Evolutionary conservation across 2,113 vertebrate genomes (phyloP), one percentile per base, ranked within the genome.

Genomic region (Aphelocoma coerulescens): DNA sequence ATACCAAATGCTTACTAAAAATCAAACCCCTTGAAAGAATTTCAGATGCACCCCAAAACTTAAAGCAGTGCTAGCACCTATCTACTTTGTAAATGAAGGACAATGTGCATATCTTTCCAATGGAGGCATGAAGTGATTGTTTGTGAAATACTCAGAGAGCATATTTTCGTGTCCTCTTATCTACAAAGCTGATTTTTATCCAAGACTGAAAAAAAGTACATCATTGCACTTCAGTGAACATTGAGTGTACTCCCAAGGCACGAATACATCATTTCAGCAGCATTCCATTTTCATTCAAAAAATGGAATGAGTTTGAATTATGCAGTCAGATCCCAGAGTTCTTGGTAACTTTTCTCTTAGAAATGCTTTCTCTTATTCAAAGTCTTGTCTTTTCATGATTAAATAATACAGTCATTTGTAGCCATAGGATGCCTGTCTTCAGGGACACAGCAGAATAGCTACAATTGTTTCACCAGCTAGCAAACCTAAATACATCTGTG

Each of bases 291-390:
- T 73, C 62, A 33, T 69, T 93, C 51, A 69, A 61, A 93, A 90
- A 68, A 77, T 21, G 4, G 52, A 96, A 61, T 20, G 15, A 78
- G 67, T 35, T 41, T 91, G 66, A 96, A 62, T 89, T 94, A 95
- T 44, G n/a, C 20, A 58, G 73, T 57, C 68, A 92, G 90, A 92
- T 88, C 61, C 21, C 43, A 44, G 28, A 67, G 51, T 89, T 71
- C 71, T 83, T 52, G 18, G 48, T 63, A 89, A 85, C 77, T 97
- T 92, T 96, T 93, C 58, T 91, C 54, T 51, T 93, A 86, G 72
- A 95, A 68, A n/a, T 77, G 79, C 62, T 96, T 84, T 96, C 78
- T 95, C 55, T 97, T 96, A 95, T 92, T 96, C 95, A 93, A 95
- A 94, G 33, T 73, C 85, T 93, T 97, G 71, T 89, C 85, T 95